These are phyloP conservation scores for Arvicola amphibius DNA, from an alignment of 2,797 vertebrate species.

Conservation along the genomic window DNA sequence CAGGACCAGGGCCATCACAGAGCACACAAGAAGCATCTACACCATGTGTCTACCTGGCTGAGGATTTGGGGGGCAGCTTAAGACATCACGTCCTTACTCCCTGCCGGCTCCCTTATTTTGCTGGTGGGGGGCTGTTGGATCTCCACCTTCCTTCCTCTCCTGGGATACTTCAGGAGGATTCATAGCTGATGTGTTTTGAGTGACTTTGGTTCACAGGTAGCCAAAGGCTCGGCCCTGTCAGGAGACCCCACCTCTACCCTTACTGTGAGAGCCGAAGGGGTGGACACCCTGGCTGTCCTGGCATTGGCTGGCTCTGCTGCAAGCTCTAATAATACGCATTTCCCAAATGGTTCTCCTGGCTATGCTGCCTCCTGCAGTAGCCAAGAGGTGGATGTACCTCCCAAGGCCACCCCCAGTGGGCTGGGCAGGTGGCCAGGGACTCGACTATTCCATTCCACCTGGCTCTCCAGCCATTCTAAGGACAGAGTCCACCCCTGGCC, in stretches of 20 bases:
- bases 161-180: conserved; percentile 74
- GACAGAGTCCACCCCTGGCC: neutral
- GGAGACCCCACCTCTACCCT: conserved; percentile 71
- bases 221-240: conserved; percentile 63
- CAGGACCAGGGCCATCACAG: rapidly evolving
- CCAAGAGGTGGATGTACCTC: neutral
- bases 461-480: neutral
- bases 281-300: conserved; percentile 81
- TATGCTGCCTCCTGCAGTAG: rapidly evolving
- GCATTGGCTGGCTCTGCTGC: conserved; percentile 83
- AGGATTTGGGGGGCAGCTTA: neutral
- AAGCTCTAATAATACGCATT: conserved; percentile 64
- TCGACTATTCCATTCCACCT: neutral
- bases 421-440: neutral
- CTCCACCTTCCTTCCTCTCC: rapidly evolving
- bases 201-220: conserved; percentile 78
- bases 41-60: rapidly evolving
- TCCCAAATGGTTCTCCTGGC: conserved; percentile 75
- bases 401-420: rapidly evolving
- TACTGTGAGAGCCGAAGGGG: conserved; percentile 79
- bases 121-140: neutral
- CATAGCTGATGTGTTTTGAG: conserved; percentile 73
- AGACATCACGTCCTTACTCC: rapidly evolving
- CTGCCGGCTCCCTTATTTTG: rapidly evolving
- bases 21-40: too few relatives aligned